Base-by-base conservation (phyloP, 1,140 invertebrate genomes). In the Eriocheir sinensis region DNA sequence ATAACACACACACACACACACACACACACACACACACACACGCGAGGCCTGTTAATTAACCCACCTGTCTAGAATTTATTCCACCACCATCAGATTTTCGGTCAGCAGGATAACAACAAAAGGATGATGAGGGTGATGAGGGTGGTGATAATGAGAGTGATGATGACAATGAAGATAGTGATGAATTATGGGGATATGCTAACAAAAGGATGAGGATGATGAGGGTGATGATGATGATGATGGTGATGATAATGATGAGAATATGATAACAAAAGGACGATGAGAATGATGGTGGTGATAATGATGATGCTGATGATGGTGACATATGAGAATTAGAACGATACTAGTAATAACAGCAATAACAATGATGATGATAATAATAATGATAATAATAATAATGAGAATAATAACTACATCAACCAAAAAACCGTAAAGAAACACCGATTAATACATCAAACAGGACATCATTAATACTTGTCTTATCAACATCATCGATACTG, bases 1-100 rank as follows among this genome's bases (percentile, higher is more conserved):
- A n/a, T n/a, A n/a, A 72, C 60, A 72, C 60, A 72, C 60, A 72
- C 60, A 72, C 60, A 72, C 60, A 72, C 60, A 72, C 60, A 72
- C 60, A 72, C 6, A 72, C 60, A 72, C 60, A 72, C 60, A 72
- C 60, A n/a, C 60, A 72, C 60, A 72, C 12, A 60, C 6, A 72
- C 21, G 48, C 48, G 2, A 21, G 48, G 60, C n/a, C 6, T 72
- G 60, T 21, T 72, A 72, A 72, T 72, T 72, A 72, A 72, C n/a
- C n/a, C 17, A n/a, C 21, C 60, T 27, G 8, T n/a, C 60, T 6
- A n/a, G 21, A 72, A 72, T 72, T 72, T 72, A 12, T 72, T 72
- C 27, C 21, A 12, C 6, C 60, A 21, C 27, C 21, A 12, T 6
- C 60, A 21, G 60, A 72, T 72, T 72, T 72, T 72, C 60, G n/a